Percentiles rank a stretch among this genome's conserved stretches.
phyloP scores from a whole-genome alignment of 2,113 vertebrate genomes.

The Psammodynastes pulverulentus region DNA sequence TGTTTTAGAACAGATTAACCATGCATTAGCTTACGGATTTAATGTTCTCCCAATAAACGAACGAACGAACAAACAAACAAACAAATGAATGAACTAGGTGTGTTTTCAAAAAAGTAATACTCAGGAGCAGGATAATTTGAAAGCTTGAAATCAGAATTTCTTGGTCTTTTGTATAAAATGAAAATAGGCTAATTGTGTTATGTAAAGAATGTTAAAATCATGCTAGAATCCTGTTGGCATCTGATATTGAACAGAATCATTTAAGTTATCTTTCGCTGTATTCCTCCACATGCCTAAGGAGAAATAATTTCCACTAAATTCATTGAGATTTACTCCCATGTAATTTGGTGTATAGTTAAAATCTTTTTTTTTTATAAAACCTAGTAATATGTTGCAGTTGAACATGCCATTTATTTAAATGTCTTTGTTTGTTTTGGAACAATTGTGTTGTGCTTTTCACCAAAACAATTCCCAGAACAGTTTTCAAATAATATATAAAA shows the following conservation, averaged over 20 bases:
- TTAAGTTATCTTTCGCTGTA: not conserved
- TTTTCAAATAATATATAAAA: not conserved
- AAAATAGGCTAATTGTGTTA: not conserved
- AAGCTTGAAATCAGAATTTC: not conserved
- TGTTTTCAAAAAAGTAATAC: not conserved
- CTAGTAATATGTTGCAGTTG: not conserved
- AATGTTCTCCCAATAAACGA: too few relatives aligned
- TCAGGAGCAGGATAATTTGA: not conserved
- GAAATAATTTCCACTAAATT: not conserved
- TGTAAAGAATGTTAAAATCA: not conserved
- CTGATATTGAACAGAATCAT: not conserved
- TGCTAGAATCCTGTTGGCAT: not conserved
- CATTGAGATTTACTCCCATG: not conserved
- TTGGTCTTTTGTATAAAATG: not conserved
- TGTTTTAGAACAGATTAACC: not conserved
- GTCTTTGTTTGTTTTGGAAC: conserved; percentile 12
- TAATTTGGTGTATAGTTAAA: not conserved
- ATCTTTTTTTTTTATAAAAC: not conserved
- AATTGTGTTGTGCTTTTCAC: not conserved
- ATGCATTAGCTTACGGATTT: not conserved
- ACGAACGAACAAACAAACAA: too few relatives aligned
- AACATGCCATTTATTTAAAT: not conserved
- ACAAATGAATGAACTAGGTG: not conserved
- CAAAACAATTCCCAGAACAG: not conserved
- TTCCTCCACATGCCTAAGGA: not conserved